Percentiles rank a stretch among this genome's conserved stretches.
Conservation (phyloP, 1,140 invertebrate genomes). For the Drosophila melanogaster region Release_6_plus_ISO1_MT NT_033779.5:8929001-8929500, state of each 20-base stretch:
- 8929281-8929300: conserved; percentile 44
- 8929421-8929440: conserved; percentile 54
- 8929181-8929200: conserved; percentile 81
- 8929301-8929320: conserved; percentile 66
- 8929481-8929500: conserved; percentile 72
- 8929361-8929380: conserved; percentile 77
- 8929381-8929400: conserved; percentile 78
- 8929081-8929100: conserved; percentile 72
- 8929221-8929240: conserved; percentile 85
- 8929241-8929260: conserved; percentile 72
- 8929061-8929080: conserved; percentile 62
- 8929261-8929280: conserved; percentile 22
- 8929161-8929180: conserved; percentile 62
- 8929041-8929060: conserved; percentile 49
- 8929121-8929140: conserved; percentile 36
- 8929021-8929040: conserved; percentile 69
- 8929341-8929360: conserved; percentile 28
- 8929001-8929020: conserved; percentile 84
- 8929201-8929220: conserved; percentile 84
- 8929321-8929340: conserved; percentile 50
- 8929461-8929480: conserved; percentile 34
- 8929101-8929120: conserved; percentile 69
- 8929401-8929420: conserved; percentile 79
- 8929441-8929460: conserved; percentile 33
- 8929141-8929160: conserved; percentile 37